Conservation (phyloP, 2,113 vertebrate species). For the Stigmatopora nigra region DNA sequence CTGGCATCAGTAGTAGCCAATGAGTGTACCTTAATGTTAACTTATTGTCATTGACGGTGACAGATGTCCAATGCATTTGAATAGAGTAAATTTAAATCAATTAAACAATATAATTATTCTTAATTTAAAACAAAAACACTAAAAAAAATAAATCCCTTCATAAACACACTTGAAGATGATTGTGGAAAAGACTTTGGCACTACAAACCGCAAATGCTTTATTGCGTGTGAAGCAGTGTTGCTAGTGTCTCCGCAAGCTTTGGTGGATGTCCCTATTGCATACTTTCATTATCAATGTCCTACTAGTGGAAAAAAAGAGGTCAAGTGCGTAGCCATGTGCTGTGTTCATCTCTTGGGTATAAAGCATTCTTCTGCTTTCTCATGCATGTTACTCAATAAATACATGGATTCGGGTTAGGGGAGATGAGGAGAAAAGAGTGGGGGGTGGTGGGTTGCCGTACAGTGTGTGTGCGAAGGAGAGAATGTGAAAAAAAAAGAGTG, state of each 20-base stretch:
- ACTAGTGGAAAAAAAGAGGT: constrained; percentile 50
- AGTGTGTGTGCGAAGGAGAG: constrained; percentile 44
- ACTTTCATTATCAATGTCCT: constrained; percentile 60
- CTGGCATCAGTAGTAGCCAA: no score
- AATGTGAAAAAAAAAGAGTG: constrained; percentile 36
- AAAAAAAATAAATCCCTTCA: no score
- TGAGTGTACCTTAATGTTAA: no score
- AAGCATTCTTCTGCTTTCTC: constrained; percentile 55
- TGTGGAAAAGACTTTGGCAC: not conserved
- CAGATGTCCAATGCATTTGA: no score
- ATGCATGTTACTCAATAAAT: constrained; percentile 62
- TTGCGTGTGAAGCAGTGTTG: constrained; percentile 12
- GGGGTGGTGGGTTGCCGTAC: constrained; percentile 35
- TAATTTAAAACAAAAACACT: no score
- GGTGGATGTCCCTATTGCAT: constrained; percentile 44
- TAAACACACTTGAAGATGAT: not conserved
- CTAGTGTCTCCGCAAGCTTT: not conserved
- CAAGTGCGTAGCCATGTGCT: constrained; percentile 53
- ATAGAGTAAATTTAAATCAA: no score
- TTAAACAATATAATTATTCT: no score
- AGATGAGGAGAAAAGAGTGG: constrained; percentile 20
- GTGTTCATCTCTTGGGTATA: constrained; percentile 44
- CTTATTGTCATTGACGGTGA: no score
- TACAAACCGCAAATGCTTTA: constrained; percentile 4
- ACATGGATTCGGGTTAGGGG: constrained; percentile 60